Percentiles rank a stretch among this genome's conserved stretches.
phyloP scores from a whole-genome alignment of 2,113 vertebrate genomes.

The Paramormyrops kingsleyae region DNA sequence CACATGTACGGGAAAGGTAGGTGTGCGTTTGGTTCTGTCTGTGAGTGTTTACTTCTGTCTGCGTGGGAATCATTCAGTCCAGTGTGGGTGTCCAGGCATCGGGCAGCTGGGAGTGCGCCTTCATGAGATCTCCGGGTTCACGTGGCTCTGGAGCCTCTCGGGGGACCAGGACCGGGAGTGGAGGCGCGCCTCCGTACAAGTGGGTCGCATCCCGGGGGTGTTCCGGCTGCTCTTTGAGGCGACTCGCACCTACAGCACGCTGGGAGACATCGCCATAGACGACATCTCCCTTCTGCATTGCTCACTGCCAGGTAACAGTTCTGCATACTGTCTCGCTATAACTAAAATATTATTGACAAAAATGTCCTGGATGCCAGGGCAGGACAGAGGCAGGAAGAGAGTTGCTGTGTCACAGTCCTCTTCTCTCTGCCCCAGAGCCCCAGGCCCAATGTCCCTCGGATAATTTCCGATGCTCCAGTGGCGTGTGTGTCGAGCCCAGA shows the following conservation, averaged over 20 bases:
- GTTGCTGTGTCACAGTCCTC: not conserved
- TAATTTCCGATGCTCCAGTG: conserved; percentile 52
- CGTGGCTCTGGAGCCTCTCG: conserved; percentile 49
- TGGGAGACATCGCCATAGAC: conserved; percentile 54
- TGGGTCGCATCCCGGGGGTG: conserved; percentile 47
- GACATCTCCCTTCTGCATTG: conserved; percentile 57
- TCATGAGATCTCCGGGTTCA: conserved; percentile 41
- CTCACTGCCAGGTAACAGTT: conserved; percentile 28
- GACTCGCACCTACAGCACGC: conserved; percentile 41
- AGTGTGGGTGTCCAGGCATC: conserved; percentile 30
- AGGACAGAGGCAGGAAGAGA: not conserved
- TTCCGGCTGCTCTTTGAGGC: conserved; percentile 57
- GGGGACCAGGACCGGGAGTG: conserved; percentile 47
- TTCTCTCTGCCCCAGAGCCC: conserved; percentile 41
- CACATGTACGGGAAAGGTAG: conserved; percentile 55
- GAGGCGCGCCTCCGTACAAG: conserved; percentile 38
- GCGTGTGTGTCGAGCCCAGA: conserved; percentile 51
- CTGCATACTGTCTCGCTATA: not conserved
- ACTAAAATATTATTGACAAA: not conserved
- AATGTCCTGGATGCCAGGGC: not conserved
- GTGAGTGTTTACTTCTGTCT: not conserved
- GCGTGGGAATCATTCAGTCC: not conserved
- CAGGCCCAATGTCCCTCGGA: conserved; percentile 44
- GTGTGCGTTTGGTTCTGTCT: not conserved
- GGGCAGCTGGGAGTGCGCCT: conserved; percentile 48